Conservation (phyloP, 2,888 invertebrate species). For the Drosophila atripex region DNA sequence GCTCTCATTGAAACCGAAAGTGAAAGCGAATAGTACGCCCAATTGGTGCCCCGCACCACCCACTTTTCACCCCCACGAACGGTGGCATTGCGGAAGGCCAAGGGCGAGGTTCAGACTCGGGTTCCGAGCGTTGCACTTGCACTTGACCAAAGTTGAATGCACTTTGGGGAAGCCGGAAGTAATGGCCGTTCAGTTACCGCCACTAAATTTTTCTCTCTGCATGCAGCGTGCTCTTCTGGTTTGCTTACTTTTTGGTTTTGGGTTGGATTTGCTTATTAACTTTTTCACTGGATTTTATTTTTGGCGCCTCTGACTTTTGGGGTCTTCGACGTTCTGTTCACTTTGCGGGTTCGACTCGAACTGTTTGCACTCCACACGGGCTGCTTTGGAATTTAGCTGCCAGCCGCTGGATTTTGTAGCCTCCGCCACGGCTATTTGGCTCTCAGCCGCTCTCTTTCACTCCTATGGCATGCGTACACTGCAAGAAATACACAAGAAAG, state of each 20-base stretch:
- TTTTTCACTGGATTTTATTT: conserved; percentile 49
- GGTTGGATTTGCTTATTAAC: conserved; percentile 29
- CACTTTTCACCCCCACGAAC: conserved; percentile 15
- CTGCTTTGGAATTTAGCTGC: conserved; percentile 67
- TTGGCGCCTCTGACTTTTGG: conserved; percentile 53
- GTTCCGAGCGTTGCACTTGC: conserved; percentile 18
- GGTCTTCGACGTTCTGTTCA: conserved; percentile 67
- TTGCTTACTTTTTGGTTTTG: conserved; percentile 60
- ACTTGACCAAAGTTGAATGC: conserved; percentile 68
- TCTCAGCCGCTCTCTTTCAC: conserved; percentile 22
- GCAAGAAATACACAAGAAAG: background rate
- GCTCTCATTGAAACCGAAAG: conserved; percentile 66
- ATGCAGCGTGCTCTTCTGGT: conserved; percentile 1
- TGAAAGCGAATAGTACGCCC: conserved; percentile 46
- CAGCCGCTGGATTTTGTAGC: conserved; percentile 73
- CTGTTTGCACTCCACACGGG: conserved; percentile 62
- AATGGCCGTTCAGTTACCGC: too few relatives aligned
- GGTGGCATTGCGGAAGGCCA: conserved; percentile 61
- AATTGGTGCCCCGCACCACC: conserved; percentile 2
- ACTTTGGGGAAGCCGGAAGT: conserved; percentile 46
- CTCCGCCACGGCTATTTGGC: conserved; percentile 26
- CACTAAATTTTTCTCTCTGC: background rate
- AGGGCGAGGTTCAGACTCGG: conserved; percentile 49
- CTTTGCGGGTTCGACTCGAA: conserved; percentile 75
- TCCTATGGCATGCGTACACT: background rate